Evolutionary conservation across 2,888 invertebrate species (phyloP).

Genomic region (Caenorhabditis panamensis): DNA sequence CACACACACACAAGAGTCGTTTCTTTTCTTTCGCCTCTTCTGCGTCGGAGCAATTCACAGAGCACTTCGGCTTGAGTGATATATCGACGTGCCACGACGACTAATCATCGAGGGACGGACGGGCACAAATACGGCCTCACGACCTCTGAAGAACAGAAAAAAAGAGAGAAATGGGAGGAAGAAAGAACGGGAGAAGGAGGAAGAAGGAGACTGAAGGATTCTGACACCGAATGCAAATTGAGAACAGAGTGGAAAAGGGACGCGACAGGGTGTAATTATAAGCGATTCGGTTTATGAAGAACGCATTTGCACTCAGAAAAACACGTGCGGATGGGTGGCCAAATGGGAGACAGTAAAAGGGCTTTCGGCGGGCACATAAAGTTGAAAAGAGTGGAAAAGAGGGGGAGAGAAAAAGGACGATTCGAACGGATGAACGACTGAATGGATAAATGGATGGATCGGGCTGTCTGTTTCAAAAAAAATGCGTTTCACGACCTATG

Average conservation of each 20-base stretch:
- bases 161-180: neutral
- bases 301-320: constrained; percentile 21
- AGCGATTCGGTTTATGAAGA: constrained; percentile 32
- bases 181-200: neutral
- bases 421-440: constrained; percentile 4
- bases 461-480: neutral
- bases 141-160: neutral
- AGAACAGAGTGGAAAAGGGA: neutral
- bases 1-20: constrained; percentile 4
- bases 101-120: constrained; percentile 39
- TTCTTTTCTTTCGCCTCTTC: constrained; percentile 2
- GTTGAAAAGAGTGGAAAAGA: neutral
- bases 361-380: constrained; percentile 31
- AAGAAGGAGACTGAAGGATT: neutral
- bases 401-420: neutral
- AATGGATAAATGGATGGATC: neutral
- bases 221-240: constrained; percentile 25
- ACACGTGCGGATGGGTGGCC: constrained; percentile 29
- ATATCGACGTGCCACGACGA: constrained; percentile 42
- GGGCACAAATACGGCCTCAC: constrained; percentile 11
- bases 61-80: constrained; percentile 40
- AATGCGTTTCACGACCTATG: too few relatives aligned
- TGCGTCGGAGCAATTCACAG: constrained; percentile 26
- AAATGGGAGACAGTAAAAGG: constrained; percentile 25
- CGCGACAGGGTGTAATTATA: constrained; percentile 20